phyloP scores from a whole-genome alignment of 2,113 vertebrate species.

The Myotis yumanensis region DNA sequence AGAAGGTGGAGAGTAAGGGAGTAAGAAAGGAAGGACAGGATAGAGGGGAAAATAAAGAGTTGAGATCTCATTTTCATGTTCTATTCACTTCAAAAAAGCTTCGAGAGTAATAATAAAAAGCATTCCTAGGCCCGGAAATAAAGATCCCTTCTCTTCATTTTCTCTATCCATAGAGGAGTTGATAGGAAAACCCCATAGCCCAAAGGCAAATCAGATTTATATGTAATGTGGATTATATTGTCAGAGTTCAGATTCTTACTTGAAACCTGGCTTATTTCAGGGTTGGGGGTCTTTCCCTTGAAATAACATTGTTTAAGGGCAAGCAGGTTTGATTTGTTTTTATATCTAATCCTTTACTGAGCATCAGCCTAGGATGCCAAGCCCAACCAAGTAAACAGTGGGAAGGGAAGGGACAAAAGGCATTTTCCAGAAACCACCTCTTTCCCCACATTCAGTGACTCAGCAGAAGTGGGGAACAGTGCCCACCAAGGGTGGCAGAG shows the following conservation, averaged over 20 bases:
- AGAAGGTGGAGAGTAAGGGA: background rate
- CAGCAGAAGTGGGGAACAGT: background rate
- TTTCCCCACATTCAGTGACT: background rate
- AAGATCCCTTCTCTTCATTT: background rate
- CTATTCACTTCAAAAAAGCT: background rate
- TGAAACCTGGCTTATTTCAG: slow-evolving; percentile 45
- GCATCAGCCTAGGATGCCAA: background rate
- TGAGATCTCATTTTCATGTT: background rate
- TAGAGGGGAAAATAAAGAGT: background rate
- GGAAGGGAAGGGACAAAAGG: slow-evolving; percentile 34
- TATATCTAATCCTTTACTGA: slow-evolving; percentile 26
- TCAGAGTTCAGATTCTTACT: slow-evolving; percentile 58
- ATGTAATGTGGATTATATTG: slow-evolving; percentile 43
- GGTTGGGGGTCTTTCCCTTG: background rate
- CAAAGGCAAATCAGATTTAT: background rate
- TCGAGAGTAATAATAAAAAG: background rate
- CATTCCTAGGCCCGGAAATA: background rate
- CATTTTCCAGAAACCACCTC: slow-evolving; percentile 28
- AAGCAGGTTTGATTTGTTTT: slow-evolving; percentile 59
- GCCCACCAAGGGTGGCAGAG: background rate
- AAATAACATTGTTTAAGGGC: slow-evolving; percentile 46
- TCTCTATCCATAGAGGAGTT: background rate
- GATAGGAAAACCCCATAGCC: background rate
- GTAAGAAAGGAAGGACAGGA: background rate
- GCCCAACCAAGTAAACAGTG: slow-evolving; percentile 39